Evolutionary conservation across 2,113 vertebrate genomes (phyloP), one percentile per base, ranked within the genome.

Genomic region (Eulemur rufifrons): DNA sequence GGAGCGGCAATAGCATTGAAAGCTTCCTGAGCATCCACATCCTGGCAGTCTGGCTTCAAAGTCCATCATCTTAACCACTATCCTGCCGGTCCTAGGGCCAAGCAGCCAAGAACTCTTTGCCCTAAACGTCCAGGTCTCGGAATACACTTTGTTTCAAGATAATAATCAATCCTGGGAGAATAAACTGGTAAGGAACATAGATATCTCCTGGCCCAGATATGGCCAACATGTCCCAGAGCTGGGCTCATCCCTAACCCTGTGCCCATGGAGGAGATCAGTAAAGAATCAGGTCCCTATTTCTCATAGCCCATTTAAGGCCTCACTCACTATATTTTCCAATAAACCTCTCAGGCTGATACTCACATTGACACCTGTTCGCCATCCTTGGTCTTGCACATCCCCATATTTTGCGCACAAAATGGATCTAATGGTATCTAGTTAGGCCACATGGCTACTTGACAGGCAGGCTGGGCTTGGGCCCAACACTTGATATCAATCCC

Each of bases 341-440:
- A 9, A 68, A 15, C n/a, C 17, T 68, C 21, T 59, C 23, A 3
- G 37, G 27, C n/a, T 68, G n/a, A 39, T 32, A 54, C 32, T 42
- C 56, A 7, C 32, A 7, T 8, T 64, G 66, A 56, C 73, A 61
- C 11, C 32, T 13, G 29, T 34, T 52, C 1, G 18, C 6, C 42
- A 14, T 27, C 12, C 20, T 20, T 86, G 34, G 50, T 50, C 12
- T 13, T 52, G 50, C 29, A 13, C 1, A 34, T 56, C 45, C 21
- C 29, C 25, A 3, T 20, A 23, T 88, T 63, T 42, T 34, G 20
- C 17, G 71, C 18, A 39, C 1, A 21, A 91, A 68, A 3, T 39
- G 13, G 66, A 20, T 54, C 5, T 42, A 25, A 17, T 1, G 0
- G 5, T 14, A 34, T n/a, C 63, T 9, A 50, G 5, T 34, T 34